Base-by-base conservation (phyloP, 2,113 vertebrate species). In the Microcebus murinus region DNA sequence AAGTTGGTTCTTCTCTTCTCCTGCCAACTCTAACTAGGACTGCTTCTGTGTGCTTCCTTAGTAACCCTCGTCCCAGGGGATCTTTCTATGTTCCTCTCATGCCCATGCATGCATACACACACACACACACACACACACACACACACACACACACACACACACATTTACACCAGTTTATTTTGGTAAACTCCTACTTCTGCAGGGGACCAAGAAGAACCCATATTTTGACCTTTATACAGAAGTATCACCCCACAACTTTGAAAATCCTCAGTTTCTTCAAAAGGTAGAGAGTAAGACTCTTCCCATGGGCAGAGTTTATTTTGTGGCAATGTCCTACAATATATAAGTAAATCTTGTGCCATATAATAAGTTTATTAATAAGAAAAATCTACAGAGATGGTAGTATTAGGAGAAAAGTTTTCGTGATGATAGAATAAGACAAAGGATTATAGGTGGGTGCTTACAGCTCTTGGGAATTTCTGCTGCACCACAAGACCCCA, bases 31-130 rank as follows among this genome's bases (percentile, higher is more conserved):
- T 34, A 42, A 36, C 27, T 23, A 68, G 34, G 13, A 63, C 34
- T 27, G 68, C n/a, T 93, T 93, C 68, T 91, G 71, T 89, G 25
- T 50, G 73, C 21, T 20, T 95, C 48, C 55, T 20, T 52, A 14
- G 14, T n/a, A 77, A 50, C 5, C 89, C 4, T 45, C 48, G 50
- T 31, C 20, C 55, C 71, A 70, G 20, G 67, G 27, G 39, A 57
- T 61, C 79, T 90, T 50, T 48, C 81, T 71, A 9, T 6, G 27
- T 74, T 23, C 17, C 17, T 10, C 45, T 55, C 20, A 3, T 25
- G 4, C 21, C 11, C 15, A 8, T 2, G 8, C 3, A 8, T 2
- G 8, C 3, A 70, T 23, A 20, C 34, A 12, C 74, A 21, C 42
- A 0, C 17, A 5, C 8, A 29, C 8, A 25, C 11, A 6, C 3